Conservation (phyloP, 2,113 vertebrate species). For the Mesitornis unicolor region DNA sequence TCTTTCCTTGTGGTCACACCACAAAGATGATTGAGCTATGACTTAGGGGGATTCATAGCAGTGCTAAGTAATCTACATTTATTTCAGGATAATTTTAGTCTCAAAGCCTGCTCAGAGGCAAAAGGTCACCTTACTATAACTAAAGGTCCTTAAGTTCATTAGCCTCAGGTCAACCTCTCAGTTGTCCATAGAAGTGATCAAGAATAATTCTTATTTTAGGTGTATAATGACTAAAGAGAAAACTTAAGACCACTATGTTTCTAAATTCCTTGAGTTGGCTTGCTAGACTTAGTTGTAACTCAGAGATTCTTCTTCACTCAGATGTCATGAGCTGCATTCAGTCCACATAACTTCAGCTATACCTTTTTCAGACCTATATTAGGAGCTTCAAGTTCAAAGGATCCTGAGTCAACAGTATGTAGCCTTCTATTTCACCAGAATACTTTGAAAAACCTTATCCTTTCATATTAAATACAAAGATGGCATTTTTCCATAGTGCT, state of each 20-base stretch:
- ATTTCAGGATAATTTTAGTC: background rate
- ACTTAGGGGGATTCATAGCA: background rate
- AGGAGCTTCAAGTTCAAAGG: background rate
- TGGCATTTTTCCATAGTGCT: background rate
- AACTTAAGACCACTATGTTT: background rate
- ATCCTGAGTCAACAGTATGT: background rate
- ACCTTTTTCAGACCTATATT: background rate
- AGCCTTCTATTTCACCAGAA: background rate
- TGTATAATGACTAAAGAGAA: background rate
- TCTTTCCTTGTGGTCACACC: background rate
- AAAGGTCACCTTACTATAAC: background rate
- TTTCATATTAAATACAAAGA: background rate
- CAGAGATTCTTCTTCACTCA: background rate
- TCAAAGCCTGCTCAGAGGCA: background rate
- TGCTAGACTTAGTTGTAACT: background rate
- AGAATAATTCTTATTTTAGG: background rate
- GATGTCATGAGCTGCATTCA: background rate
- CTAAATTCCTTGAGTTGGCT: background rate
- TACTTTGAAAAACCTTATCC: background rate
- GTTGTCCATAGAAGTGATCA: background rate
- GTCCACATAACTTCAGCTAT: background rate
- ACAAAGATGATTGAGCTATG: background rate
- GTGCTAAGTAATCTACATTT: background rate
- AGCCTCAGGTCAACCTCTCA: background rate
- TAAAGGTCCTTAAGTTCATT: background rate